Percentiles rank a stretch among this genome's conserved stretches.
phyloP scores from a whole-genome alignment of 2,113 vertebrate species.

The Ammospiza nelsoni region DNA sequence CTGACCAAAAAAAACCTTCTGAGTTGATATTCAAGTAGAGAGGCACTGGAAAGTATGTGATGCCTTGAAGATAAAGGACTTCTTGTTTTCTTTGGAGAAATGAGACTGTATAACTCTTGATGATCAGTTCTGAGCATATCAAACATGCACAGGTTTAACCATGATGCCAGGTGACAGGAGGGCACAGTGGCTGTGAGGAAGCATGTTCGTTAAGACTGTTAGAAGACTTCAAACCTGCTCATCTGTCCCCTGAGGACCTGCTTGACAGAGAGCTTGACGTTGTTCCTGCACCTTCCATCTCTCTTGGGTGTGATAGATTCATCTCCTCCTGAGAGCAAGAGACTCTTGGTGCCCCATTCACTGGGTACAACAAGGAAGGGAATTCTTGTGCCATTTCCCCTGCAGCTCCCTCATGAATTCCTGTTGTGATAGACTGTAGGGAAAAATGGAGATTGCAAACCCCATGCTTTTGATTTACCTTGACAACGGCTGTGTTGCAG shows the following conservation, averaged over 20 bases:
- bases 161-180: not conserved
- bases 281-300: not conserved
- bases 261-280: not conserved
- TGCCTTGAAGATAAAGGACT: not conserved
- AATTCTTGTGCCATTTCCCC: not conserved
- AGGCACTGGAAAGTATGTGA: not conserved
- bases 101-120: not conserved
- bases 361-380: not conserved
- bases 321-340: not conserved
- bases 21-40: not conserved
- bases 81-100: not conserved
- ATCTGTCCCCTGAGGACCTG: not conserved
- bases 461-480: not conserved
- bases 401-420: not conserved
- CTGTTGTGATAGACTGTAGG: not conserved
- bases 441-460: not conserved
- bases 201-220: not conserved
- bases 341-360: not conserved
- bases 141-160: not conserved
- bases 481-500: not conserved
- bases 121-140: not conserved
- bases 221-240: not conserved
- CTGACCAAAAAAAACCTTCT: not conserved
- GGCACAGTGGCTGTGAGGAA: not conserved
- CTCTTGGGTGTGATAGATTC: not conserved